Evolutionary conservation across 2,888 invertebrate genomes (phyloP).

Genomic region (Lysandra bellargus): DNA sequence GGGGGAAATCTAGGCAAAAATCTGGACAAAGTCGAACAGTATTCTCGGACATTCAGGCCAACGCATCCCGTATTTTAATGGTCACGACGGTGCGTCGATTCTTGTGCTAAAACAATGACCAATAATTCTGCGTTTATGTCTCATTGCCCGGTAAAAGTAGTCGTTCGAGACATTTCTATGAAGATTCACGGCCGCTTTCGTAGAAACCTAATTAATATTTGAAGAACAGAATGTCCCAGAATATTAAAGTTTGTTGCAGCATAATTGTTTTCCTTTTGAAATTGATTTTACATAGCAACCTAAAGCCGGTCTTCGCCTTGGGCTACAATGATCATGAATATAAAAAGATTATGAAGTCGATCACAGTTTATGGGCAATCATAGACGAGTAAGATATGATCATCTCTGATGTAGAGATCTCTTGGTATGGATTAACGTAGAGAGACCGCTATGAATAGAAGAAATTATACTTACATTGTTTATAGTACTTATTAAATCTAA

Average conservation of each 20-base stretch:
- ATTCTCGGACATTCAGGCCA: conserved; percentile 52
- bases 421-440: no score
- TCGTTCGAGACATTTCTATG: conserved; percentile 18
- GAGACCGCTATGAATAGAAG: no score
- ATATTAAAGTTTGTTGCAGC: neutral
- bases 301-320: no score
- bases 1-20: neutral
- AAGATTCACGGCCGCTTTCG: conserved; percentile 8
- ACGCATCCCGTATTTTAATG: conserved; percentile 65
- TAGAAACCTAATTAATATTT: conserved; percentile 12
- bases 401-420: no score
- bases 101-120: conserved; percentile 74
- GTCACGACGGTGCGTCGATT: conserved; percentile 56
- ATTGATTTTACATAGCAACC: neutral
- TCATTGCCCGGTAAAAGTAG: conserved; percentile 52
- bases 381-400: no score
- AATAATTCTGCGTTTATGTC: conserved; percentile 71
- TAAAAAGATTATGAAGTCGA: no score
- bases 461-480: no score
- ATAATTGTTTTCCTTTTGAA: neutral
- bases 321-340: no score
- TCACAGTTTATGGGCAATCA: no score
- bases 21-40: neutral
- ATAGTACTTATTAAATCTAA: neutral
- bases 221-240: neutral